phyloP scores from a whole-genome alignment of 2,797 vertebrate genomes.

The Hyperoplus lanceolatus region DNA sequence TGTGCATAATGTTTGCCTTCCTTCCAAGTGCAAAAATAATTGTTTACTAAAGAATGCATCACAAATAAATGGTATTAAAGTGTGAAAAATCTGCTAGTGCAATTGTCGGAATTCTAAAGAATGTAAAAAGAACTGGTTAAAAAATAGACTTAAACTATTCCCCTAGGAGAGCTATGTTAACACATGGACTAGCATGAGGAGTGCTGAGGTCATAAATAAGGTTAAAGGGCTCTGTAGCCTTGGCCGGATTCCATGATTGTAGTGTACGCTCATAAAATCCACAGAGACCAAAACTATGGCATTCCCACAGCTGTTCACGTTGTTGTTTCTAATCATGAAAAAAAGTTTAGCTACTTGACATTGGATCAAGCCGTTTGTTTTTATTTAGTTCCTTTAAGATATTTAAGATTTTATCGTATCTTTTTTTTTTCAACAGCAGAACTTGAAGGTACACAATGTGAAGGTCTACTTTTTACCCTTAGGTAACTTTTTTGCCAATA shows the following conservation, averaged over 20 bases:
- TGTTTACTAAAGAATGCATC: neutral
- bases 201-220: neutral
- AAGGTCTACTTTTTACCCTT: neutral
- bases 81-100: neutral
- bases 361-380: neutral
- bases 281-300: neutral
- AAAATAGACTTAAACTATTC: neutral
- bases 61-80: neutral
- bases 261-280: neutral
- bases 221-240: neutral
- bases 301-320: neutral
- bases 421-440: neutral
- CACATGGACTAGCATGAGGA: neutral
- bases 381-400: neutral
- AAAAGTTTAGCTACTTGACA: neutral
- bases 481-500: constrained; percentile 3
- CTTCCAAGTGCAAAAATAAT: neutral
- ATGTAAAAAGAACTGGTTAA: neutral
- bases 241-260: neutral
- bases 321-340: neutral
- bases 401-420: neutral
- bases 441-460: neutral
- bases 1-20: neutral
- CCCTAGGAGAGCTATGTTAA: neutral
- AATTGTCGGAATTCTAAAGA: neutral